Evolutionary conservation across 2,888 invertebrate species (phyloP).

Genomic region (Parascotia fuliginaria): DNA sequence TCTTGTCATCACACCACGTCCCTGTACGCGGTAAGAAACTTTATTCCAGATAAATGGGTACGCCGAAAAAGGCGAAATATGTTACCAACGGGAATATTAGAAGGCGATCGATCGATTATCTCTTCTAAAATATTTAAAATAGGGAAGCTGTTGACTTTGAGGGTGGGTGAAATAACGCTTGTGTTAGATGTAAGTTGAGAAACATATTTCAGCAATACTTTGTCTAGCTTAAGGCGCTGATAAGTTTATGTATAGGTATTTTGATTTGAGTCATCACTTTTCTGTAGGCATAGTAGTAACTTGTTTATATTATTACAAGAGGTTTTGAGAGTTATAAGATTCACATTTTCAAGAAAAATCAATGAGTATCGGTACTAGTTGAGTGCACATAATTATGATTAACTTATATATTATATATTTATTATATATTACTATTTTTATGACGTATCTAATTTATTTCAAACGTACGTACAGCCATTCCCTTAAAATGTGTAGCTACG

Average conservation of each 20-base stretch:
- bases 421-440: too few relatives aligned
- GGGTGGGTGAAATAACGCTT: slow-evolving; percentile 26
- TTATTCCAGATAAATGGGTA: slow-evolving; percentile 14
- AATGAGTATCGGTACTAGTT: background rate
- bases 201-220: slow-evolving; percentile 30
- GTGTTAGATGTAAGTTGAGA: slow-evolving; percentile 15
- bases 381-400: too few relatives aligned
- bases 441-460: too few relatives aligned
- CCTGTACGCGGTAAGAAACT: background rate
- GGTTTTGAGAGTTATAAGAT: too few relatives aligned
- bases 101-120: slow-evolving; percentile 27
- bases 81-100: slow-evolving; percentile 35
- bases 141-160: slow-evolving; percentile 14
- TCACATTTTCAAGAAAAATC: background rate
- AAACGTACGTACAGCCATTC: too few relatives aligned
- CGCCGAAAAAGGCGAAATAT: slow-evolving; percentile 30
- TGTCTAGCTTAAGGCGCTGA: too few relatives aligned
- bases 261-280: slow-evolving; percentile 38
- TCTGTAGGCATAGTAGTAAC: slow-evolving; percentile 12
- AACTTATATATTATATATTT: too few relatives aligned
- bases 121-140: slow-evolving; percentile 31
- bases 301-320: too few relatives aligned
- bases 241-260: too few relatives aligned
- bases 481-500: too few relatives aligned
- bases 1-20: too few relatives aligned